Evolutionary conservation across 2,888 invertebrate species (phyloP), one percentile per base, ranked within the genome.

Genomic region (Ecdyonurus torrentis): DNA sequence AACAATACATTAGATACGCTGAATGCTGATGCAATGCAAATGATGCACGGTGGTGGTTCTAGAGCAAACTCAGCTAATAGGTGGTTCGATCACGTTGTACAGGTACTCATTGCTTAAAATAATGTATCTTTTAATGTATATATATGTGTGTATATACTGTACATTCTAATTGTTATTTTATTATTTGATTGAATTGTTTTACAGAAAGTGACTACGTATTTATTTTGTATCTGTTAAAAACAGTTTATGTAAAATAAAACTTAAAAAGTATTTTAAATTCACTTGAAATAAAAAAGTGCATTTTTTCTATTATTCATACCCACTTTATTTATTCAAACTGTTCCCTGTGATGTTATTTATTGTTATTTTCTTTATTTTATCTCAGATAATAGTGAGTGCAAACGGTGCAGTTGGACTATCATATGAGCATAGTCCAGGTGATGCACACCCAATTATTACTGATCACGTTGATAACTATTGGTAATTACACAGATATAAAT

Each of bases 321-420:
- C n/a, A n/a, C n/a, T n/a, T n/a, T n/a, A n/a, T n/a, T n/a, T n/a
- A n/a, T n/a, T n/a, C n/a, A n/a, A n/a, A n/a, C n/a, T n/a, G n/a
- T n/a, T n/a, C n/a, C n/a, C n/a, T 94, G 95, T 81, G 91, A 91
- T 72, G 69, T 66, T 24, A 37, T 37, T 37, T 37, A 10, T 10
- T 15, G 15, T 15, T 37, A 10, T 37, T 37, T 15, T 15, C 37
- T 15, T 37, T 15, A 10, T 37, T 37, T 37, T 37, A 10, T 10
- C 15, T 37, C 37, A 37, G 37, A 10, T 37, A 5, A 37, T 37
- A 5, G 15, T 37, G 5, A 15, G 37, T 15, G 7, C 37, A 15
- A 37, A 15, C 37, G 37, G 37, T 37, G 37, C 5, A 15, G 37
- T 37, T 5, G 37, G 37, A 37, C 37, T 37, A 5, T 37, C 37